Evolutionary conservation across 37 sponge, comb jelly and placozoan species (phyloP).

Genomic region (Lycopodina hypogea): DNA sequence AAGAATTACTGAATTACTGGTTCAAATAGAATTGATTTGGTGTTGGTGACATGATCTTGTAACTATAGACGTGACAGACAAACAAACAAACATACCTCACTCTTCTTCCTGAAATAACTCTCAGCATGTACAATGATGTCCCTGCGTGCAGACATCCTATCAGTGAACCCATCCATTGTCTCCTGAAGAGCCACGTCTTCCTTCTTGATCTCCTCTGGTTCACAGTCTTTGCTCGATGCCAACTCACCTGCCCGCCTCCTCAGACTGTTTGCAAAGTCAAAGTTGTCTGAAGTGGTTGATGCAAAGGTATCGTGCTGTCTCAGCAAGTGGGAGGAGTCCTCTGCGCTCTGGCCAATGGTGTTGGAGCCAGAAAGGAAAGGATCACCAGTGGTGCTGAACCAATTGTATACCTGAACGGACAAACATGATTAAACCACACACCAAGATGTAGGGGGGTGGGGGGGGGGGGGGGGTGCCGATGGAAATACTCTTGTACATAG

Average conservation of each 20-base stretch:
- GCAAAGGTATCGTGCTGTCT: constrained; percentile 58
- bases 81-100: constrained; percentile 10
- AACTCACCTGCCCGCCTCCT: constrained; percentile 21
- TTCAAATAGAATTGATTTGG: too few relatives aligned
- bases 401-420: constrained; percentile 28
- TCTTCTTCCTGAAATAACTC: constrained; percentile 20
- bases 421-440: too few relatives aligned
- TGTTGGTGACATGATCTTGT: too few relatives aligned
- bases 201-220: constrained; percentile 26
- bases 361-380: constrained; percentile 33
- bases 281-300: constrained; percentile 21
- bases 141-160: constrained; percentile 45
- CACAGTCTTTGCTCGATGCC: constrained; percentile 11
- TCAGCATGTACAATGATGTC: constrained; percentile 46
- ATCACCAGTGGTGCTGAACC: constrained; percentile 46
- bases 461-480: too few relatives aligned
- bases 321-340: constrained; percentile 13
- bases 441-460: too few relatives aligned
- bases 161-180: constrained; percentile 28
- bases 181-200: constrained; percentile 34
- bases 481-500: too few relatives aligned
- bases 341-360: constrained; percentile 27
- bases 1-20: too few relatives aligned
- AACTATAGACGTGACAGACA: too few relatives aligned
- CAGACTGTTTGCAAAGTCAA: constrained; percentile 26